A percentile compares a stretch with the other conserved stretches of the same genome.
Conservation (phyloP, 2,797 vertebrate species). For the Esox masquinongy region DNA sequence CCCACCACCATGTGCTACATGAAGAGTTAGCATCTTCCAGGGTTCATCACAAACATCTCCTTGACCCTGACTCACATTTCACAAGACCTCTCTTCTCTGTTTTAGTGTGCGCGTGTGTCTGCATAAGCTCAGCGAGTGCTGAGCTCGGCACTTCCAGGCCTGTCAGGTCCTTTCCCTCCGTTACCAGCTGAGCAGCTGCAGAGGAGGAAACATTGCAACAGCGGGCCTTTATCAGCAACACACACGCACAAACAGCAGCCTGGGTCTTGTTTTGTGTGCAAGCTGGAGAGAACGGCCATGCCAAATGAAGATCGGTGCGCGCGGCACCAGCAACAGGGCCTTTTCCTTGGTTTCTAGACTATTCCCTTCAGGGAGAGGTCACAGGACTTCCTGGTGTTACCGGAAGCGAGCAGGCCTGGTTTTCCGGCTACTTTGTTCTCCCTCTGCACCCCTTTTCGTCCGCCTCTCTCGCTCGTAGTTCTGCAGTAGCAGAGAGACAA, state of each 20-base stretch:
- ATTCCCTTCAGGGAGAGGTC: neutral
- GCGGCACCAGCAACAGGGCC: conserved; percentile 33
- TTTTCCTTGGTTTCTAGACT: neutral
- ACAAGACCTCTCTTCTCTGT: neutral
- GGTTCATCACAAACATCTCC: neutral
- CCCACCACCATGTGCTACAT: too few species aligned
- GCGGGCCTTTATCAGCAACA: conserved; percentile 21
- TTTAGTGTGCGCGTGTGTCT: conserved; percentile 14
- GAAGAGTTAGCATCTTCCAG: neutral
- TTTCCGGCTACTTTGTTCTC: neutral
- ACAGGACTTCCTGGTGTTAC: conserved; percentile 39
- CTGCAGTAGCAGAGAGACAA: neutral
- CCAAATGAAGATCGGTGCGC: too few species aligned
- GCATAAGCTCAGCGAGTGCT: conserved; percentile 31
- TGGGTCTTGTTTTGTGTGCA: too few species aligned
- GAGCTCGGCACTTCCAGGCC: conserved; percentile 35
- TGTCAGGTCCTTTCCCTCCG: conserved; percentile 9
- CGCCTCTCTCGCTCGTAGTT: conserved; percentile 38
- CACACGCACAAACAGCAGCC: conserved; percentile 2
- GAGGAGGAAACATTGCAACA: conserved; percentile 1
- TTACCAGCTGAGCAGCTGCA: conserved; percentile 1
- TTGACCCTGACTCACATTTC: neutral
- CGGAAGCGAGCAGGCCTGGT: neutral
- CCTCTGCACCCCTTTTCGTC: conserved; percentile 14
- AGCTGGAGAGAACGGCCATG: neutral